phyloP scores from a whole-genome alignment of 2,113 vertebrate genomes.

The Paratilapia polleni region DNA sequence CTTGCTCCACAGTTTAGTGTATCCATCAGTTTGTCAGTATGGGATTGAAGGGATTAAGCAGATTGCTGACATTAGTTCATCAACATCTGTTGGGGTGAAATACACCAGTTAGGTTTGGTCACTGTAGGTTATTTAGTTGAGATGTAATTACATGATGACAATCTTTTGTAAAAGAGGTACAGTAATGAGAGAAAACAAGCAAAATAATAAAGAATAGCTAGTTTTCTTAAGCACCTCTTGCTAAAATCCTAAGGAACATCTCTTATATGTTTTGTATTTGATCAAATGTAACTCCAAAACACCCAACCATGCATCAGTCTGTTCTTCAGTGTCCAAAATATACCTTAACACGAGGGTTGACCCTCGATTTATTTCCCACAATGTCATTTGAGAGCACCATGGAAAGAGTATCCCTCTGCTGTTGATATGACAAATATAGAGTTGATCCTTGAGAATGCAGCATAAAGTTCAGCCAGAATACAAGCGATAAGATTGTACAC shows the following conservation, averaged over 20 bases:
- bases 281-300: background rate
- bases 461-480: conserved; percentile 75
- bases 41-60: conserved; percentile 57
- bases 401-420: conserved; percentile 74
- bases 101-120: conserved; percentile 38
- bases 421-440: conserved; percentile 82
- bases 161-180: background rate
- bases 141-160: background rate
- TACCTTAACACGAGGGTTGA: conserved; percentile 60
- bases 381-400: conserved; percentile 73
- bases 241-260: background rate
- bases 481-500: conserved; percentile 62
- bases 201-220: background rate
- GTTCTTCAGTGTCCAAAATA: conserved; percentile 66
- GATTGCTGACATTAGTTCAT: conserved; percentile 65
- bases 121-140: background rate
- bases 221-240: background rate
- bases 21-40: conserved; percentile 58
- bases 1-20: conserved; percentile 16
- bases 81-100: conserved; percentile 55
- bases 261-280: background rate
- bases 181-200: background rate
- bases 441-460: conserved; percentile 70
- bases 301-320: conserved; percentile 12
- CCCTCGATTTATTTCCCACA: conserved; percentile 72